Evolutionary conservation across 2,888 invertebrate species (phyloP), one percentile per base, ranked within the genome.

Genomic region (Digitonthophagus gazella): DNA sequence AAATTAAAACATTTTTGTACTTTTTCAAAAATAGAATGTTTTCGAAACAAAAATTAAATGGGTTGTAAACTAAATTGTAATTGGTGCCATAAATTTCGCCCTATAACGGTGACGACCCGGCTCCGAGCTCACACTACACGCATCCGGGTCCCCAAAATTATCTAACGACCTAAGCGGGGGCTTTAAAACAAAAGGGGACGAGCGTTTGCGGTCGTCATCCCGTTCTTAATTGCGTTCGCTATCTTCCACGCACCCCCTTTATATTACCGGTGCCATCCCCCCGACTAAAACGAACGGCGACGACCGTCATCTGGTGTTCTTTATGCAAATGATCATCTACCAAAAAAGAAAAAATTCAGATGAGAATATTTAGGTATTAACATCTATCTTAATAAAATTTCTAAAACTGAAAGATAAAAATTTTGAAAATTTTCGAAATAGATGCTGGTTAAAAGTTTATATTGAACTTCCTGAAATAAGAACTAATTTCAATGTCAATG

Each of bases 141-240:
- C 28, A 44, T 44, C n/a, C n/a, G n/a, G n/a, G n/a, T n/a, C 28
- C 28, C 28, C 28, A 5, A 44, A 44, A 44, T 44, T 44, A 44
- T 44, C 28, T 44, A 44, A 44, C 28, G 28, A 44, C 11, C 28
- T 6, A 11, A 44, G 28, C 28, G 28, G 28, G 28, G 11, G 28
- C 11, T 44, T 44, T 8, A 44, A 44, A 44, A 6, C 6, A 44
- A 44, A 11, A 11, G 28, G 28, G 11, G 8, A 44, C 61, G 18
- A 19, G 16, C 16, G 61, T 61, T 19, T 61, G 61, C 61, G 61
- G 61, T 61, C 61, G 18, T 20, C 61, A 61, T 3, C 20, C 18
- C 20, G 19, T n/a, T 20, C 18, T 61, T 61, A 61, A 61, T 61
- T 61, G 61, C 61, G 20, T 18, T 20, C 61, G 61, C 61, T 61